phyloP scores from a whole-genome alignment of 2,113 vertebrate species.

The Paedocypris sp. region DNA sequence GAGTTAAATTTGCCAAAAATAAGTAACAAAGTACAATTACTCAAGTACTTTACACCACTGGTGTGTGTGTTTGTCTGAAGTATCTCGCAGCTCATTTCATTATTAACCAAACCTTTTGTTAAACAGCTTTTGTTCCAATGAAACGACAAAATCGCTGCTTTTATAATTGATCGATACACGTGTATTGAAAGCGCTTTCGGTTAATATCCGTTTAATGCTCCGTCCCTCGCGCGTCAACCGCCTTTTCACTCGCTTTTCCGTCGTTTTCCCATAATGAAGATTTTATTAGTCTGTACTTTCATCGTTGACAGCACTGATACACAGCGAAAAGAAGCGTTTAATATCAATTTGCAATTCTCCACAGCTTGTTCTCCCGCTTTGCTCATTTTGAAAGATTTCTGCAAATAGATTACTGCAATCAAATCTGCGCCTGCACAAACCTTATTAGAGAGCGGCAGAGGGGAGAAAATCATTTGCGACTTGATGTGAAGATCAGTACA shows the following conservation, averaged over 20 bases:
- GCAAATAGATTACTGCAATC: conserved; percentile 15
- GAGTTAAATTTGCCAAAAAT: no score
- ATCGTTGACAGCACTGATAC: background rate
- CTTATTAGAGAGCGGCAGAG: conserved; percentile 17
- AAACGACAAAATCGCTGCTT: no score
- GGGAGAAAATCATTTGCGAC: conserved; percentile 3
- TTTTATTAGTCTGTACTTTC: conserved; percentile 1
- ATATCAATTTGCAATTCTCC: background rate
- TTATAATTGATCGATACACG: no score
- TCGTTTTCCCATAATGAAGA: conserved; percentile 8
- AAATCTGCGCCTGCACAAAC: conserved; percentile 19
- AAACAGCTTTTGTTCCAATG: no score
- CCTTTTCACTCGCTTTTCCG: background rate
- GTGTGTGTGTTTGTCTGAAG: no score
- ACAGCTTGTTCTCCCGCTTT: background rate
- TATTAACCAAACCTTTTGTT: no score
- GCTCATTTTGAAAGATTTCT: conserved; percentile 4
- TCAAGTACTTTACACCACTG: no score
- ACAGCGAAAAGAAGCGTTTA: background rate
- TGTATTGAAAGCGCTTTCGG: no score
- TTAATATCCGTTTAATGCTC: conserved; percentile 2
- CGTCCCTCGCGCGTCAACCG: background rate
- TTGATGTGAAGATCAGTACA: conserved; percentile 11
- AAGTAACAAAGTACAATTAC: no score
- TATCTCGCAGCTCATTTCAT: no score